Evolutionary conservation across 2,888 invertebrate species (phyloP).

Genomic region (Cheilosia grossa): DNA sequence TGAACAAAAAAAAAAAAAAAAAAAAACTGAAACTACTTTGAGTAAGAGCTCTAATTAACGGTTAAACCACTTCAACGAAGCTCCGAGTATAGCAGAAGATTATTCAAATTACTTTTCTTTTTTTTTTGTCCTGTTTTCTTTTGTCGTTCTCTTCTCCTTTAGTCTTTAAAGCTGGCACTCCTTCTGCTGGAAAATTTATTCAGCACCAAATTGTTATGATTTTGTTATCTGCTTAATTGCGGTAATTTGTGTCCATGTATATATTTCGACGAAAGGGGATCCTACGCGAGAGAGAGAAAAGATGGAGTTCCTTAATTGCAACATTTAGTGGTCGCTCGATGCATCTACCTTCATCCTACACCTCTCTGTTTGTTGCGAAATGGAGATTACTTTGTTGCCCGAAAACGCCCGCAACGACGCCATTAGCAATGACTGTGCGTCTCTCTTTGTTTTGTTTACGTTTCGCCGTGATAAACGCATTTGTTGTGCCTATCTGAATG

Average conservation of each 20-base stretch:
- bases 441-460: conserved; percentile 52
- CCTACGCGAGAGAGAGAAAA: conserved; percentile 2
- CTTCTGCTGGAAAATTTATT: conserved; percentile 63
- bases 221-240: conserved; percentile 73
- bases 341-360: conserved; percentile 21
- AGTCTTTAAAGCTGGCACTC: conserved; percentile 35
- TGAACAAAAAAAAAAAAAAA: no score
- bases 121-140: background rate
- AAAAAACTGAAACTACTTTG: conserved; percentile 16
- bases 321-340: conserved; percentile 39
- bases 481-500: conserved; percentile 57
- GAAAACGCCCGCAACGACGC: background rate
- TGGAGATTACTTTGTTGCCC: conserved; percentile 15
- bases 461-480: conserved; percentile 8
- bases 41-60: conserved; percentile 68
- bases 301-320: conserved; percentile 54
- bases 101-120: conserved; percentile 58
- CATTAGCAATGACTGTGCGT: background rate
- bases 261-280: conserved; percentile 40
- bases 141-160: background rate
- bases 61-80: conserved; percentile 57
- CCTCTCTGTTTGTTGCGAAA: conserved; percentile 16
- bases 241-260: conserved; percentile 71
- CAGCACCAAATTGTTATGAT: conserved; percentile 72
- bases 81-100: conserved; percentile 26